phyloP scores from a whole-genome alignment of 2,888 invertebrate species.

The Helobdella robusta region DNA sequence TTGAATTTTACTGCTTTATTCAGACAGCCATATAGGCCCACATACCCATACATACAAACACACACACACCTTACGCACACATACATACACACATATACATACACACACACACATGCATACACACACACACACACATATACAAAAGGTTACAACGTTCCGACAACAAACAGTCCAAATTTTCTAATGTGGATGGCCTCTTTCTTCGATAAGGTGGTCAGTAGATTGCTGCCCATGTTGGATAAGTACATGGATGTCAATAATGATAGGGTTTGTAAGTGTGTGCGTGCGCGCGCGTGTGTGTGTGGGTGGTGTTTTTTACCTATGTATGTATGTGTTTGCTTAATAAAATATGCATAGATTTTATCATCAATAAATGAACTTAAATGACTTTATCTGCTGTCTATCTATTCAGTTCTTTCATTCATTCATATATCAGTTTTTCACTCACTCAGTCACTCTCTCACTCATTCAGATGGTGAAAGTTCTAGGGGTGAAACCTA shows the following conservation, averaged over 20 bases:
- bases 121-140: no score
- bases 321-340: no score
- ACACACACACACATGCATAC: no score
- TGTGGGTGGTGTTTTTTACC: neutral
- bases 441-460: constrained; percentile 37
- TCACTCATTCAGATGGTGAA: constrained; percentile 49
- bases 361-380: no score
- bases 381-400: neutral
- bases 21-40: no score
- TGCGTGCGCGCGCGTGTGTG: no score
- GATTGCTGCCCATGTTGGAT: constrained; percentile 44
- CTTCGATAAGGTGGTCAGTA: constrained; percentile 50
- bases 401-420: no score
- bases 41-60: no score
- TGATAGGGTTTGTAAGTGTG: neutral
- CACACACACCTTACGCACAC: no score
- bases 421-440: neutral
- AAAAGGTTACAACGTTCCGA: constrained; percentile 47
- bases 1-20: no score
- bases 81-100: no score
- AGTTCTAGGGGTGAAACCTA: constrained; percentile 50
- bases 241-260: neutral
- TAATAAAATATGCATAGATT: no score
- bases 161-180: constrained; percentile 48
- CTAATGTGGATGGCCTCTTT: constrained; percentile 47